These are phyloP conservation scores for Caradrina kadenii DNA, from an alignment of 2,888 invertebrate genomes.

Conservation along the genomic window DNA sequence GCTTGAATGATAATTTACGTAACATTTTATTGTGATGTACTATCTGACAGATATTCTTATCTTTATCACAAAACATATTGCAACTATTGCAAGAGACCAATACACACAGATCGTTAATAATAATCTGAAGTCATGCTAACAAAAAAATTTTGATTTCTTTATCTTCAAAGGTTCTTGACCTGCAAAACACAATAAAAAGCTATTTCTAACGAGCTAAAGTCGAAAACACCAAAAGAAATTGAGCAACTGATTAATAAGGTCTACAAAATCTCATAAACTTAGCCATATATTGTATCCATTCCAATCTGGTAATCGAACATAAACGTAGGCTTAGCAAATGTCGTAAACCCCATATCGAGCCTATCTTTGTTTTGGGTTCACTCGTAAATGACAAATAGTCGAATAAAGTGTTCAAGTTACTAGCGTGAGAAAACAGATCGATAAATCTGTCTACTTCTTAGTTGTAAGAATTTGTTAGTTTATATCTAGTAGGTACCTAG, in stretches of 20 bases:
- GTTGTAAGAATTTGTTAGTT: conserved; percentile 10
- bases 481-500: neutral
- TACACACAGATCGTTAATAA: neutral
- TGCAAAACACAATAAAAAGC: neutral
- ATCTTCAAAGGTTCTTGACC: conserved; percentile 25
- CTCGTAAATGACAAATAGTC: conserved; percentile 53
- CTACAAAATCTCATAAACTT: conserved; percentile 24
- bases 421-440: conserved; percentile 40
- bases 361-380: conserved; percentile 45
- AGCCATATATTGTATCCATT: conserved; percentile 30
- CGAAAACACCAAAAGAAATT: conserved; percentile 12
- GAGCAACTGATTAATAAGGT: conserved; percentile 33
- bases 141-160: neutral
- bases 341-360: conserved; percentile 57
- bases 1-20: too few species aligned
- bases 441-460: conserved; percentile 30
- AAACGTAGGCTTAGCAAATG: conserved; percentile 37
- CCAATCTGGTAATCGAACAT: conserved; percentile 47
- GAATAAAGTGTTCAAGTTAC: conserved; percentile 50
- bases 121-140: neutral
- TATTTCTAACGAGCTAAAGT: neutral
- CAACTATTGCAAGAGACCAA: neutral
- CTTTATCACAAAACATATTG: neutral
- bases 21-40: too few species aligned
- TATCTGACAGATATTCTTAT: too few species aligned